phyloP scores from a whole-genome alignment of 2,888 invertebrate genomes.

The Lithophane leautieri region DNA sequence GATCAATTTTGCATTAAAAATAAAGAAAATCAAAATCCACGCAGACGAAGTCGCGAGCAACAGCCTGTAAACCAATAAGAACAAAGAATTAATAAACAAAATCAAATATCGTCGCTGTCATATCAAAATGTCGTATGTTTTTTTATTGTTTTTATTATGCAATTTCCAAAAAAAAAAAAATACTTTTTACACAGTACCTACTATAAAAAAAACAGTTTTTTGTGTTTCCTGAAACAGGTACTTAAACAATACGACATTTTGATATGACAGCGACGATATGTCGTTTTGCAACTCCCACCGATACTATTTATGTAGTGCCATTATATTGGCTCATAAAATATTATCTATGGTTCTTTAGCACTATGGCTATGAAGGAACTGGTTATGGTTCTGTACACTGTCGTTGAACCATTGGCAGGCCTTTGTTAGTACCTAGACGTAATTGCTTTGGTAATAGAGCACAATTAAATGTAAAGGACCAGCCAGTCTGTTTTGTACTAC shows the following conservation, averaged over 20 bases:
- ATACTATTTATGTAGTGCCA: slow-evolving; percentile 53
- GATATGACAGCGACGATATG: too few species aligned
- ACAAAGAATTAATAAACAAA: slow-evolving; percentile 7
- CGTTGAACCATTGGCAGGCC: slow-evolving; percentile 19
- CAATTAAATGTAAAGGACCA: slow-evolving; percentile 27
- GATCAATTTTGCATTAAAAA: background rate
- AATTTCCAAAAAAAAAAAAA: too few species aligned
- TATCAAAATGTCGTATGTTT: too few species aligned
- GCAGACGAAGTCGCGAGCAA: background rate
- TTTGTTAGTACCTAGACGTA: slow-evolving; percentile 29
- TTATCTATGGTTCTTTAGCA: slow-evolving; percentile 56
- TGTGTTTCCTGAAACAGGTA: too few species aligned
- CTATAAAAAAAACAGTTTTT: too few species aligned
- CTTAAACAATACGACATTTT: too few species aligned
- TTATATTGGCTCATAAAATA: slow-evolving; percentile 63
- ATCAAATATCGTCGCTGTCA: too few species aligned
- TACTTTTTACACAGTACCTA: too few species aligned
- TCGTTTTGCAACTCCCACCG: slow-evolving; percentile 38
- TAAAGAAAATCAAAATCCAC: background rate
- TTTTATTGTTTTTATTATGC: too few species aligned
- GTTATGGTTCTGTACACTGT: slow-evolving; percentile 19
- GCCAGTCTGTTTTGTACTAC: too few species aligned
- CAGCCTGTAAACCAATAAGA: background rate
- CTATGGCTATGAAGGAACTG: slow-evolving; percentile 41
- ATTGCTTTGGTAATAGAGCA: slow-evolving; percentile 28